Percentiles rank a stretch among this genome's conserved stretches.
Evolutionary conservation across 2,797 vertebrate species (phyloP).

Genomic region (Antrozous pallidus): DNA sequence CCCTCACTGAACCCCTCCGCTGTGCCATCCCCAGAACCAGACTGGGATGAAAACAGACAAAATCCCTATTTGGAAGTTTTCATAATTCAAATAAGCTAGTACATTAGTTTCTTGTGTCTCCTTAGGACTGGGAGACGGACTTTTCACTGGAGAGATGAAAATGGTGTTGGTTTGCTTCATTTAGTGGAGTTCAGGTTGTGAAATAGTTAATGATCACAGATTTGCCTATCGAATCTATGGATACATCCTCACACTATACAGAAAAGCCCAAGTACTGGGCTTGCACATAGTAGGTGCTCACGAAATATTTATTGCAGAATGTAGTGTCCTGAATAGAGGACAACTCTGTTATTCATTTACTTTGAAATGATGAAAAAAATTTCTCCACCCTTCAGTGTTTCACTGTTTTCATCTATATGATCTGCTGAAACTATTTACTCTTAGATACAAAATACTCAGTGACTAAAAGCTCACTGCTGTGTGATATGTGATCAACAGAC

Average conservation of each 20-base stretch:
- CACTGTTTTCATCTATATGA: background rate
- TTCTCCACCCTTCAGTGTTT: background rate
- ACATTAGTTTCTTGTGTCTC: background rate
- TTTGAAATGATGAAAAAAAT: background rate
- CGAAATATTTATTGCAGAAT: background rate
- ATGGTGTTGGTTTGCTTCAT: background rate
- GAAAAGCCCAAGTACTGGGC: background rate
- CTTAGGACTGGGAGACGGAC: background rate
- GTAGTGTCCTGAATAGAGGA: background rate
- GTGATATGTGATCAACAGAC: background rate
- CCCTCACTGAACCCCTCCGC: background rate
- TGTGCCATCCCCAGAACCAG: background rate
- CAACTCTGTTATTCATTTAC: background rate
- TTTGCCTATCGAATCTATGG: background rate
- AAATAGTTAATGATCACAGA: background rate
- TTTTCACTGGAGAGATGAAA: background rate
- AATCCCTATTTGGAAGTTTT: background rate
- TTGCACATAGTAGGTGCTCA: background rate
- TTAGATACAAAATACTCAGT: background rate
- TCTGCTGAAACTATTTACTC: background rate
- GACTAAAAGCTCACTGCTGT: background rate
- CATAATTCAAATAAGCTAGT: background rate
- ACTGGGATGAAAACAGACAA: background rate
- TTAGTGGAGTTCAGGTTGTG: background rate
- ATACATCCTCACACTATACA: background rate